Evolutionary conservation across 2,888 invertebrate genomes (phyloP).

Genomic region (Andrena dorsata): DNA sequence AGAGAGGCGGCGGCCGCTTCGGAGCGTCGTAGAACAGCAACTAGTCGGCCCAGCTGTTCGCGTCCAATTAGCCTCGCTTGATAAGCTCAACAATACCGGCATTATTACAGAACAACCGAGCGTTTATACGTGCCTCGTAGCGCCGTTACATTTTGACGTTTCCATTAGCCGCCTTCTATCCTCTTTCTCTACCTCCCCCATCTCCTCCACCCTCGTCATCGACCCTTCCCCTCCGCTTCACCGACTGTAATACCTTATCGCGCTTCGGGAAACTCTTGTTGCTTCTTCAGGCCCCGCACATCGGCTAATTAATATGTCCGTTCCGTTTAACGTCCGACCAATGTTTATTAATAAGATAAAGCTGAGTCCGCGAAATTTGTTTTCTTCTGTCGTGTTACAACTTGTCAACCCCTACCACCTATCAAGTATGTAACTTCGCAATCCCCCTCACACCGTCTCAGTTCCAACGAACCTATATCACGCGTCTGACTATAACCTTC

Average conservation of each 20-base stretch:
- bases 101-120: constrained; percentile 82
- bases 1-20: constrained; percentile 74
- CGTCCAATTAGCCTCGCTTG: constrained; percentile 84
- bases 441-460: background rate
- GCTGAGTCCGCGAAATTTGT: background rate
- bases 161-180: constrained; percentile 61
- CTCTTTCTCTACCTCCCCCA: constrained; percentile 16
- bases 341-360: constrained; percentile 9
- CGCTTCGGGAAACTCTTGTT: constrained; percentile 21
- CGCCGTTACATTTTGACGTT: constrained; percentile 79
- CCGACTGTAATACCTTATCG: constrained; percentile 14
- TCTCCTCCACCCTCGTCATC: constrained; percentile 19
- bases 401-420: background rate
- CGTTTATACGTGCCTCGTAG: constrained; percentile 75
- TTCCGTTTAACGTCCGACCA: constrained; percentile 9
- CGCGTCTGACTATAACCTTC: background rate
- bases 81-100: constrained; percentile 84
- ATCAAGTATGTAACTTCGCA: background rate
- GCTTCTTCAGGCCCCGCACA: constrained; percentile 16
- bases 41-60: constrained; percentile 82
- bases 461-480: background rate
- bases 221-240: background rate
- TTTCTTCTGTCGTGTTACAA: background rate
- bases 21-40: constrained; percentile 64
- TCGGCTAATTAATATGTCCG: constrained; percentile 42